These are phyloP conservation scores for Pseudomyrmex pallidus DNA, from an alignment of 1,140 invertebrate species.

Conservation along the genomic window DNA sequence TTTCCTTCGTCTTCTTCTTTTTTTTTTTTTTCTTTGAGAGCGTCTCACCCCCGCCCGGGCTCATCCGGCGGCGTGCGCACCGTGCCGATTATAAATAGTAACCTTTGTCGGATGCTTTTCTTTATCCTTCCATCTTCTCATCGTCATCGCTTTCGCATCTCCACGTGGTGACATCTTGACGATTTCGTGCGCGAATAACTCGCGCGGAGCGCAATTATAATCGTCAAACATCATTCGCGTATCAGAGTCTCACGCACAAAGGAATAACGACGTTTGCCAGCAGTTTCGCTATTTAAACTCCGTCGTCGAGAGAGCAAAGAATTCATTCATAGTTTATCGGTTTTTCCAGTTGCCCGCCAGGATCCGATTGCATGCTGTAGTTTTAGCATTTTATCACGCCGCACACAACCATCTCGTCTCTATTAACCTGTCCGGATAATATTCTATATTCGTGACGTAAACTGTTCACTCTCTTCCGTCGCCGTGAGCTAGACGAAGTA, in stretches of 20 bases:
- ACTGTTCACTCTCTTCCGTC: conserved; percentile 6
- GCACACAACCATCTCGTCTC: not conserved
- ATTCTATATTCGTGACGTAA: conserved; percentile 26
- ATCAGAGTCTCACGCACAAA: not conserved
- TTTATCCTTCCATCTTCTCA: conserved; percentile 70
- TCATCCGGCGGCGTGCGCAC: conserved; percentile 65
- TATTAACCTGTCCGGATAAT: conserved; percentile 32
- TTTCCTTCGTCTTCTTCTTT: conserved; percentile 1
- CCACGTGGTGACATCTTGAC: conserved; percentile 24
- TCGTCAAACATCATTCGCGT: not conserved
- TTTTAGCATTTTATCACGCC: not conserved
- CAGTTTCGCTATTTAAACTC: not conserved
- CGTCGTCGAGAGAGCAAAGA: not conserved
- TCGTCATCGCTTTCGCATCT: conserved; percentile 62
- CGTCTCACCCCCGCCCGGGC: conserved; percentile 60
- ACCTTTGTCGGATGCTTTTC: conserved; percentile 81
- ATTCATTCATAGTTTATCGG: not conserved
- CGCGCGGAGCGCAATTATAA: conserved; percentile 1
- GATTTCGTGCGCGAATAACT: conserved; percentile 42
- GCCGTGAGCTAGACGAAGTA: conserved; percentile 2
- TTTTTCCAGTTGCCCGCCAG: not conserved
- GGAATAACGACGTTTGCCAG: not conserved
- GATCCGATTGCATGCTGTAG: not conserved
- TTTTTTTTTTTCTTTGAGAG: conserved; percentile 19
- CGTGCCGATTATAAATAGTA: conserved; percentile 83